Base-by-base conservation (phyloP, 2,797 vertebrate species). In the Diglossa cyanea region DNA sequence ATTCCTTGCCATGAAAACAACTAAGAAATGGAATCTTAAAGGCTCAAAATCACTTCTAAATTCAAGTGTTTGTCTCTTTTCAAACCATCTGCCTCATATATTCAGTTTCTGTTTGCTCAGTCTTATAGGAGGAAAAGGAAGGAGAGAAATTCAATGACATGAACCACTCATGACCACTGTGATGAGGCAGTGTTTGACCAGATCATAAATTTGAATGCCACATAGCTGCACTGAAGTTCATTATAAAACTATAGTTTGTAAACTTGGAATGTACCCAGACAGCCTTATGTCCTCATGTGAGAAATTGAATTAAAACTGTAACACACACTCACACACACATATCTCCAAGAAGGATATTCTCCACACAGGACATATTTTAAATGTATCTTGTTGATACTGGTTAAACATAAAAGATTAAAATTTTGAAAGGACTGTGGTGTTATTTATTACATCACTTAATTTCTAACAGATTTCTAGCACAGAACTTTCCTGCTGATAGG, bases 41-140 rank as follows among this genome's bases (percentile, higher is more conserved):
- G 39, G 13, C 8, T 17, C 9, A 14, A 88, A 92, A 58, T 78
- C 24, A 50, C 45, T 50, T 55, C 6, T 23, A 66, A 66, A 45
- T 87, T 55, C 25, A 82, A 94, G 37, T 44, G 15, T 47, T 90
- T 71, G 7, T 72, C 66, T 74, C 18, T 53, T 91, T 94, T 85
- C 57, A 88, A 85, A 33, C 51, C 7, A 14, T 42, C 48, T 86
- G 58, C 28, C 24, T 61, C 57, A 63, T 16, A 51, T 61, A 86
- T 35, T 86, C 51, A 35, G 31, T 44, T 93, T 89, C 28, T 79
- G 25, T 86, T 88, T 86, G 12, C 19, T 93, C 42, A 80, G 13
- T 14, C 51, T 74, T 77, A 17, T 9, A 76, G 63, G 25, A 62
- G 24, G 30, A 75, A 50, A 73, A 76, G 40, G 35, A 70, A 61